Percentiles rank a stretch among this genome's conserved stretches.
These are phyloP conservation scores for Papilio glaucus DNA, from an alignment of 1,140 invertebrate genomes.

Conservation along the genomic window DNA sequence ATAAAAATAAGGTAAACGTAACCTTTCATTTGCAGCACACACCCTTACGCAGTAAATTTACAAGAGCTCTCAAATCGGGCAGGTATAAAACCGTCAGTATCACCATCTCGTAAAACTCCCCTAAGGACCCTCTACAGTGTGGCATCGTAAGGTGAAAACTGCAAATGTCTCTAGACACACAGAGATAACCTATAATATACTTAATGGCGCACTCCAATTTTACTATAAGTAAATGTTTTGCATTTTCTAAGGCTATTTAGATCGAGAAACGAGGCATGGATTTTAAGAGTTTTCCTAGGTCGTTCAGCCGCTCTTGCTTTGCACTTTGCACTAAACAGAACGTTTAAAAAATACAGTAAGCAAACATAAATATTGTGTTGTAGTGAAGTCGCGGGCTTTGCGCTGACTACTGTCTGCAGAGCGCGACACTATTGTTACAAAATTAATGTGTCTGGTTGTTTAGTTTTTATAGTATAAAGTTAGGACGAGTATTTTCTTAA, in stretches of 20 bases:
- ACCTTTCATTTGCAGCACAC: neutral
- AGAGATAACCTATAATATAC: slow-evolving; percentile 31
- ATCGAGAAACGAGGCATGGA: neutral
- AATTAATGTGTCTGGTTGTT: slow-evolving; percentile 56
- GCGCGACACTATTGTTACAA: slow-evolving; percentile 50
- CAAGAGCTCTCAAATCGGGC: slow-evolving; percentile 49
- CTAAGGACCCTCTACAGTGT: slow-evolving; percentile 52
- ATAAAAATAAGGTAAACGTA: neutral
- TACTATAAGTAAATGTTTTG: slow-evolving; percentile 21
- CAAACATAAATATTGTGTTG: slow-evolving; percentile 40
- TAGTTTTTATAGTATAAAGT: slow-evolving; percentile 30
- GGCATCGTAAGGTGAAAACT: slow-evolving; percentile 50
- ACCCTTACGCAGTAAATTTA: slow-evolving; percentile 48
- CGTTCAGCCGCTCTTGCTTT: neutral
- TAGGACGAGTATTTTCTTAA: slow-evolving; percentile 21
- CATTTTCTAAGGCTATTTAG: slow-evolving; percentile 18
- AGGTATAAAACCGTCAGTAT: slow-evolving; percentile 66
- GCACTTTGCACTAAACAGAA: neutral
- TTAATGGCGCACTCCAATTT: slow-evolving; percentile 33
- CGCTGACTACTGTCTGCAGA: slow-evolving; percentile 32
- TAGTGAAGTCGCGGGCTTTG: slow-evolving; percentile 15
- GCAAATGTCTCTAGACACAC: slow-evolving; percentile 44
- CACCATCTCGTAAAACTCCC: slow-evolving; percentile 65
- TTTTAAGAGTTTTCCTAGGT: neutral
- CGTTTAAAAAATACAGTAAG: slow-evolving; percentile 29